These are phyloP conservation scores for Artemisiospiza belli DNA, from an alignment of 2,113 vertebrate species.

Conservation along the genomic window DNA sequence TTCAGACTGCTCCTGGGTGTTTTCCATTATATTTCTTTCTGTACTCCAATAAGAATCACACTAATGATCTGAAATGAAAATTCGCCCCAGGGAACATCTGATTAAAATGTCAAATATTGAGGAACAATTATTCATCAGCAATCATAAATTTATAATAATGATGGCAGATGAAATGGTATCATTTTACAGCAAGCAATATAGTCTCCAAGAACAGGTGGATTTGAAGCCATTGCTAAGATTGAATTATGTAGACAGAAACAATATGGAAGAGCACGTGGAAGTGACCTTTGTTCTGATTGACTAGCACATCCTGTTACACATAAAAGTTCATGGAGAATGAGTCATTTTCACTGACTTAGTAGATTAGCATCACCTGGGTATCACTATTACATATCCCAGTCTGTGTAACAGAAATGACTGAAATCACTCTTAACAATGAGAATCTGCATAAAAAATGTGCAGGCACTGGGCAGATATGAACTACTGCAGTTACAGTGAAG, in stretches of 20 bases:
- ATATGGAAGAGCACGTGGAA: not conserved
- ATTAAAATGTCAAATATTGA: constrained; percentile 41
- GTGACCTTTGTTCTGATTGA: not conserved
- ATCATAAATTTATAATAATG: constrained; percentile 31
- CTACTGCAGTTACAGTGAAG: not conserved
- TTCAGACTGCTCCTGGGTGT: not conserved
- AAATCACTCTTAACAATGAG: not conserved
- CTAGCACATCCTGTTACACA: not conserved
- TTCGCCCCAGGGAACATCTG: not conserved
- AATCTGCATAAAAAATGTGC: not conserved
- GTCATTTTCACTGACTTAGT: not conserved
- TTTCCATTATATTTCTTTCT: constrained; percentile 6
- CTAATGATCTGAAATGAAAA: constrained; percentile 24
- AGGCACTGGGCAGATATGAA: not conserved
- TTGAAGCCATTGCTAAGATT: not conserved
- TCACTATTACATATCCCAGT: not conserved
- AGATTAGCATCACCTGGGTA: not conserved
- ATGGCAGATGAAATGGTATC: not conserved
- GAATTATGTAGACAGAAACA: not conserved
- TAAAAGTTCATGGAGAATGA: not conserved
- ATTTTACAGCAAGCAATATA: constrained; percentile 4
- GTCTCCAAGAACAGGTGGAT: not conserved
- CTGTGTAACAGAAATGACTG: not conserved
- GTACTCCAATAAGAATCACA: constrained; percentile 2
- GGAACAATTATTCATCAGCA: not conserved